Base-by-base conservation (phyloP, 2,113 vertebrate genomes). In the Monopterus albus region DNA sequence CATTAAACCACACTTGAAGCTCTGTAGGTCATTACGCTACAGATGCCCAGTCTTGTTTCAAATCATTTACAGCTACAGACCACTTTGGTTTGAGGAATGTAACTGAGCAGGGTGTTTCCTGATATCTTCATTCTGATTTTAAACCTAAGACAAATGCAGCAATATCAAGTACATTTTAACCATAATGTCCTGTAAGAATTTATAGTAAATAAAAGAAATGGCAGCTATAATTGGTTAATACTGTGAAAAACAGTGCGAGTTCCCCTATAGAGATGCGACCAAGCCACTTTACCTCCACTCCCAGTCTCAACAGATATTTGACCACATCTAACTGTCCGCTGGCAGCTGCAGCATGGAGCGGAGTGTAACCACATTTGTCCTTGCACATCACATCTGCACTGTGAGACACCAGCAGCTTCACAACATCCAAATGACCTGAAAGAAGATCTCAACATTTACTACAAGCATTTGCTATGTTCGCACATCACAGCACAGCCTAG, bases 281-380 rank as follows among this genome's bases (percentile, higher is more conserved):
- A 5, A 39, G 20, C 13, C 13, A 51, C 13, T 70, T 85, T 87
- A 98, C 97, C 96, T 99, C 96, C 2, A 95, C 93, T 8, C 94
- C 94, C 45, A 96, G 91, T 63, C 92, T 92, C 67, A 98, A 87
- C 42, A 99, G 94, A 87, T 96, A 95, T 50, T 94, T 94, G 87
- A 98, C 92, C 6, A 96, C 91, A 1, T 97, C 96, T 2, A 95
- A 87, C 82, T 98, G 96, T 64, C 96, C 98, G 1, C 92, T 93
- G 75, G 95, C 93, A 0, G 97, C 96, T 0, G 98, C 97, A 0
- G 94, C 95, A 26, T 99, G 98, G 20, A 99, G 95, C 13, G 97
- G 93, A 2, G 95, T 96, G 79, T 98, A 99, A 52, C 96, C 97
- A 66, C 90, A 93, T 82, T 94, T 95, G 89, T 99, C 98, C 79